These are phyloP conservation scores for Creontiades dilutus DNA, from an alignment of 2,888 invertebrate genomes.

Conservation along the genomic window DNA sequence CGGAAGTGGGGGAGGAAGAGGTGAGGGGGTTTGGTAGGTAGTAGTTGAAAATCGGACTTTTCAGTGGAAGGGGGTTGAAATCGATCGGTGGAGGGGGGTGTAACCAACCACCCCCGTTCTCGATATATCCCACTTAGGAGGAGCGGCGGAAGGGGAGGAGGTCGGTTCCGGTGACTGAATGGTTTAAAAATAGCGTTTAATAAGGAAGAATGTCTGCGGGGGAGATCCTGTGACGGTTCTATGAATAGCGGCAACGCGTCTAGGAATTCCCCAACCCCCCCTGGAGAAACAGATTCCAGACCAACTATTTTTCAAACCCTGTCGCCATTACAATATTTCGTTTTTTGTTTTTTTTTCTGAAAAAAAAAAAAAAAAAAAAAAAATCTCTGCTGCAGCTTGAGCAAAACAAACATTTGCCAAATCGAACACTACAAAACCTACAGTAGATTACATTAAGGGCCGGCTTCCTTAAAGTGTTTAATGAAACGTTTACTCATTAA, in stretches of 20 bases:
- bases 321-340: neutral
- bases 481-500: no score
- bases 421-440: no score
- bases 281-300: neutral
- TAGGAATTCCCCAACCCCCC: conserved; percentile 38
- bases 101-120: neutral
- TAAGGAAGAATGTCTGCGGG: conserved; percentile 61
- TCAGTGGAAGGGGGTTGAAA: neutral
- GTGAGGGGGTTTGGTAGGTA: neutral
- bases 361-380: no score
- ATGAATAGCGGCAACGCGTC: conserved; percentile 51
- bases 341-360: no score
- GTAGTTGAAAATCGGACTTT: neutral
- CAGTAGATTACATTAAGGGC: no score
- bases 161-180: conserved; percentile 56
- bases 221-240: conserved; percentile 51
- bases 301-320: neutral
- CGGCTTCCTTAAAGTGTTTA: no score
- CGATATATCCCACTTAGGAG: neutral
- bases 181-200: conserved; percentile 62
- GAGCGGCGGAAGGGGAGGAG: neutral
- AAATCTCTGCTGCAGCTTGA: no score
- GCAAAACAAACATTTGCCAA: no score
- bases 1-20: neutral
- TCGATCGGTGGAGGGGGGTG: neutral